Evolutionary conservation across 2,888 invertebrate species (phyloP).

Genomic region (Brachynemurus nebulosus): DNA sequence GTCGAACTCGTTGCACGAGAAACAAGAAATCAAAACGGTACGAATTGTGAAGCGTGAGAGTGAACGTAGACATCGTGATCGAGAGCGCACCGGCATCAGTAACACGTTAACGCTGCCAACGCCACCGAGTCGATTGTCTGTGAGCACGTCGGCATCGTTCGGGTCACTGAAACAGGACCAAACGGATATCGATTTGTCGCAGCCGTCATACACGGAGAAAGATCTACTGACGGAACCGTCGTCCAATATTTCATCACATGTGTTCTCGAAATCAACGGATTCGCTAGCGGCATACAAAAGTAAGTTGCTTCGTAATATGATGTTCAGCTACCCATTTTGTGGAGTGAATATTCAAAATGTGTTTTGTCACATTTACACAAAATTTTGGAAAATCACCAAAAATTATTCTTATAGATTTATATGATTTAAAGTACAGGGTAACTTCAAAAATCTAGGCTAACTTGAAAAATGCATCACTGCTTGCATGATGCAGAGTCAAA

Average conservation of each 20-base stretch:
- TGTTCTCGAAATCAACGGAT: not conserved
- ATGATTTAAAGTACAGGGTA: too few relatives aligned
- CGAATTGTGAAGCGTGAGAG: constrained; percentile 86
- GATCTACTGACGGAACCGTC: not conserved
- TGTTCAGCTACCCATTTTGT: too few relatives aligned
- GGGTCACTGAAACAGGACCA: constrained; percentile 18
- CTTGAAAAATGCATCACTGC: too few relatives aligned
- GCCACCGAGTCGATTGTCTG: not conserved
- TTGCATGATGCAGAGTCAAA: too few relatives aligned
- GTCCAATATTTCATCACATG: not conserved
- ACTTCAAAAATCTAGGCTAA: too few relatives aligned
- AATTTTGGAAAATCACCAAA: too few relatives aligned
- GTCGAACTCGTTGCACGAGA: constrained; percentile 43
- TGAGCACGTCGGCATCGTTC: not conserved
- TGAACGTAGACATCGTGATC: constrained; percentile 68
- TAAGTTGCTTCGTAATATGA: not conserved
- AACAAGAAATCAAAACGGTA: constrained; percentile 83
- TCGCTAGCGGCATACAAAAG: not conserved
- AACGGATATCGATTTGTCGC: not conserved
- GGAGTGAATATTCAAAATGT: too few relatives aligned
- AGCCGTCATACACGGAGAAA: not conserved
- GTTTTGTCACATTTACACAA: too few relatives aligned
- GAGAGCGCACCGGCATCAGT: constrained; percentile 41
- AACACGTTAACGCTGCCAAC: constrained; percentile 1
- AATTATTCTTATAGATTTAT: too few relatives aligned